These are phyloP conservation scores for Morone chrysops DNA, from an alignment of 2,113 vertebrate species.

Conservation along the genomic window DNA sequence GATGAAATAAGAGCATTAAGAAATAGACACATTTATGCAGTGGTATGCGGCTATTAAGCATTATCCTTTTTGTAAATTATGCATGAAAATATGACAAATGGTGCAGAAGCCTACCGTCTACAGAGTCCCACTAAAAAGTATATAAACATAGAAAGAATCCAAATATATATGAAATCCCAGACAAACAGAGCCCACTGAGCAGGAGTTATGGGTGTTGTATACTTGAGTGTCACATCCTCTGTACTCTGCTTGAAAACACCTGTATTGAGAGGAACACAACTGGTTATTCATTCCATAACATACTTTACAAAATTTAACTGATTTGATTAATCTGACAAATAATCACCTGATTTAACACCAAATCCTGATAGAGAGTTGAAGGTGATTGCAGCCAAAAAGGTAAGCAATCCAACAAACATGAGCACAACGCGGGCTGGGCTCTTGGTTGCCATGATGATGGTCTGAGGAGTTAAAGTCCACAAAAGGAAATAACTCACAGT, in stretches of 20 bases:
- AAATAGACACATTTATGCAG: neutral
- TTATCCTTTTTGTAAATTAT: neutral
- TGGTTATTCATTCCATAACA: neutral
- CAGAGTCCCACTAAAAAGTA: constrained; percentile 73
- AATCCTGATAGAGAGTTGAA: constrained; percentile 67
- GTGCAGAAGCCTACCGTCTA: constrained; percentile 66
- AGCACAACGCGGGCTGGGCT: constrained; percentile 45
- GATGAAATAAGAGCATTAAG: constrained; percentile 25
- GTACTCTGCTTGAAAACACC: constrained; percentile 73
- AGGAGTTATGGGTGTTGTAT: constrained; percentile 69
- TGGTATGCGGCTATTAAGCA: constrained; percentile 2
- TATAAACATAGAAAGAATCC: constrained; percentile 69
- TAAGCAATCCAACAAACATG: constrained; percentile 62
- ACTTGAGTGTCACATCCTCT: constrained; percentile 70
- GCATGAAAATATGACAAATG: constrained; percentile 11
- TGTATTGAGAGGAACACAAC: constrained; percentile 17
- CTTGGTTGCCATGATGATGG: constrained; percentile 47
- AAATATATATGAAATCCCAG: constrained; percentile 75
- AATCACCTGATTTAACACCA: constrained; percentile 66
- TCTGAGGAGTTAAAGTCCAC: constrained; percentile 39
- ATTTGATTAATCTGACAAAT: neutral
- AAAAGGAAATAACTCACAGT: neutral
- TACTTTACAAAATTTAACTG: neutral
- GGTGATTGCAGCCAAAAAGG: constrained; percentile 47
- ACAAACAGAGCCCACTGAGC: constrained; percentile 75